Percentiles rank a stretch among this genome's conserved stretches.
Evolutionary conservation across 30 jellyfish, hydroid and myxozoan genomes (phyloP).

Genomic region (Sanderia malayensis): DNA sequence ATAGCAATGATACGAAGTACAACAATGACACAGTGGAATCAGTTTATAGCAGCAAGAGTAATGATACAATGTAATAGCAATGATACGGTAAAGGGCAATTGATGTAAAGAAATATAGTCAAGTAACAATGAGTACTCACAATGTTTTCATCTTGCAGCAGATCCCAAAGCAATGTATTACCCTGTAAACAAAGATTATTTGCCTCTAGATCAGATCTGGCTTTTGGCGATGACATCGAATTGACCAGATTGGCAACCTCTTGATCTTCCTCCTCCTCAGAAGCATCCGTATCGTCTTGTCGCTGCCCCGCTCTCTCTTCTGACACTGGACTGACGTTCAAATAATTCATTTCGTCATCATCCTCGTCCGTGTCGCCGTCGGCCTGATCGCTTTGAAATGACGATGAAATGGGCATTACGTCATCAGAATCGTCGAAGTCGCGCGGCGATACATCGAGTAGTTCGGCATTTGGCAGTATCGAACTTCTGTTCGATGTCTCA

Average conservation of each 20-base stretch:
- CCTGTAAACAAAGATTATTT: slow-evolving; percentile 66
- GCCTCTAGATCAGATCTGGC: slow-evolving; percentile 26
- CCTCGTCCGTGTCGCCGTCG: slow-evolving; percentile 72
- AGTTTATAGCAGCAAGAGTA: too few species aligned
- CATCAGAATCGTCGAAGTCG: slow-evolving; percentile 63
- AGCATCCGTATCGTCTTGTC: too few species aligned
- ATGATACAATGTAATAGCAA: too few species aligned
- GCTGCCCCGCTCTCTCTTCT: slow-evolving; percentile 74
- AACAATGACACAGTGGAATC: too few species aligned
- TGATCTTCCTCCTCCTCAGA: slow-evolving; percentile 91
- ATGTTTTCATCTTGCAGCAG: slow-evolving; percentile 67
- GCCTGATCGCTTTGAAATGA: slow-evolving; percentile 48
- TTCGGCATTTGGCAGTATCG: slow-evolving; percentile 48
- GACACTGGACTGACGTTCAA: slow-evolving; percentile 92
- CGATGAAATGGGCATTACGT: slow-evolving; percentile 38
- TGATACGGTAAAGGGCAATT: too few species aligned
- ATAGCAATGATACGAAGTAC: too few species aligned
- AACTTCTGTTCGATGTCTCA: slow-evolving; percentile 45
- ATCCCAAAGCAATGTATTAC: slow-evolving; percentile 92
- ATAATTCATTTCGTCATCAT: slow-evolving; percentile 74
- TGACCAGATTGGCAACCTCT: slow-evolving; percentile 14
- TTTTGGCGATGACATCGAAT: slow-evolving; percentile 11
- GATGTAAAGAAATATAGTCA: too few species aligned
- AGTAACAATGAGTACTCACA: slow-evolving; percentile 58
- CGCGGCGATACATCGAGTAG: slow-evolving; percentile 63